phyloP scores from a whole-genome alignment of 2,113 vertebrate species.

The Callocephalon fimbriatum region DNA sequence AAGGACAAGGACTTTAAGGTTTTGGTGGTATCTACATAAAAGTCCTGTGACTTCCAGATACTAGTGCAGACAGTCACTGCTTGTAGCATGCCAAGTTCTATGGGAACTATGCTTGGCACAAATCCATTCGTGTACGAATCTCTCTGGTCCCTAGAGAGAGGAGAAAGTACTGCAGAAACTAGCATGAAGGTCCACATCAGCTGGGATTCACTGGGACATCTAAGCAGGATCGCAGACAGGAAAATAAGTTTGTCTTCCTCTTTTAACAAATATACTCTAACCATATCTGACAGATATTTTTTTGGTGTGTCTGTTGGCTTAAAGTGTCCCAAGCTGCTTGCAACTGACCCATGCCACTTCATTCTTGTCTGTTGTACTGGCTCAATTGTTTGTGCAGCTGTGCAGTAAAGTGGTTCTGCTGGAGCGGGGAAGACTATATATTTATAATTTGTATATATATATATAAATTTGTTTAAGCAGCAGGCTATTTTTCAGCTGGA shows the following conservation, averaged over 20 bases:
- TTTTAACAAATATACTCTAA: background rate
- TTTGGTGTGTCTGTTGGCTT: background rate
- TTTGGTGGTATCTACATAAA: background rate
- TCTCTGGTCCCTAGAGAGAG: background rate
- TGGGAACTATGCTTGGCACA: background rate
- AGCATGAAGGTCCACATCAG: background rate
- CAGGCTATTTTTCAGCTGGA: background rate
- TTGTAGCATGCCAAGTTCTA: background rate
- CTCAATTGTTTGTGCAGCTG: conserved; percentile 30
- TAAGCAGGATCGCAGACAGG: background rate
- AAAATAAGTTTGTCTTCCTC: background rate
- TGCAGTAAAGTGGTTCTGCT: background rate
- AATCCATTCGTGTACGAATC: background rate
- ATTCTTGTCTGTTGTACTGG: background rate
- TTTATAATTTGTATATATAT: background rate
- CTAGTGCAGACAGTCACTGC: background rate
- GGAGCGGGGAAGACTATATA: background rate
- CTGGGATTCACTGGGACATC: background rate
- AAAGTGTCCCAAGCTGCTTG: background rate
- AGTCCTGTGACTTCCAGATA: background rate
- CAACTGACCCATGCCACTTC: background rate
- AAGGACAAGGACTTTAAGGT: background rate
- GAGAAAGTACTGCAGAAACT: background rate
- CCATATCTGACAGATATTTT: rapidly evolving
- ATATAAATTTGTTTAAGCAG: background rate